Conservation (phyloP, 2,113 vertebrate species). For the Hippoglossus stenolepis region DNA sequence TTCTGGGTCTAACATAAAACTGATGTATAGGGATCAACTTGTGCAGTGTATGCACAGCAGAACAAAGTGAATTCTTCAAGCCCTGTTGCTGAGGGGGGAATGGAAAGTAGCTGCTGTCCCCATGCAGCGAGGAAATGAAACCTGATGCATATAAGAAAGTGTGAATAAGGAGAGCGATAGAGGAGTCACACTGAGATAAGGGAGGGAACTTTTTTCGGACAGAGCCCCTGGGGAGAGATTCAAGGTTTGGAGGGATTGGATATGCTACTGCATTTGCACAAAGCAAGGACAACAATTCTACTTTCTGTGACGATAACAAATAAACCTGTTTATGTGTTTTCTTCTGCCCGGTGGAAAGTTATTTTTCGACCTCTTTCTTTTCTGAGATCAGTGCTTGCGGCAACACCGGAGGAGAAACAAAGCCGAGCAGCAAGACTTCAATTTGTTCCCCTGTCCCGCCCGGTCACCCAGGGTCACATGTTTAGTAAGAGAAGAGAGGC, state of each 20-base stretch:
- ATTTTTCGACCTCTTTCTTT: conserved; percentile 30
- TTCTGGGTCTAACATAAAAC: conserved; percentile 20
- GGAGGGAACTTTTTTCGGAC: conserved; percentile 15
- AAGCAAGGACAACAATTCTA: conserved; percentile 31
- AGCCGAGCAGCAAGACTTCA: conserved; percentile 8
- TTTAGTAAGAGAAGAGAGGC: conserved; percentile 6
- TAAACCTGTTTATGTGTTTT: conserved; percentile 11
- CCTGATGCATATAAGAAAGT: conserved; percentile 22
- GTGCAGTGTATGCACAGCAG: conserved; percentile 15
- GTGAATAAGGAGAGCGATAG: conserved; percentile 14
- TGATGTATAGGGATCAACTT: conserved; percentile 44
- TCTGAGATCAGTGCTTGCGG: conserved; percentile 23
- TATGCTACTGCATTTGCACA: conserved; percentile 9
- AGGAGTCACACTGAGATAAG: conserved; percentile 19
- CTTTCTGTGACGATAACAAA: conserved; percentile 48
- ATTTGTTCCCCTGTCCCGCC: conserved; percentile 33
- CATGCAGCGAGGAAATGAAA: conserved; percentile 41
- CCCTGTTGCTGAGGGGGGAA: conserved; percentile 26
- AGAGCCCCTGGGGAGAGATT: conserved; percentile 10
- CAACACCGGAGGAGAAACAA: conserved; percentile 9
- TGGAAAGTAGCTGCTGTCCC: conserved; percentile 7
- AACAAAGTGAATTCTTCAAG: conserved; percentile 60
- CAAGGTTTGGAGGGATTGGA: conserved; percentile 24
- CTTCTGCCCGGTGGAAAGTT: conserved; percentile 22
- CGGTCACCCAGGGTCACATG: conserved; percentile 31